Evolutionary conservation across 2,797 vertebrate genomes (phyloP).

Genomic region (Centropyge bicolor): DNA sequence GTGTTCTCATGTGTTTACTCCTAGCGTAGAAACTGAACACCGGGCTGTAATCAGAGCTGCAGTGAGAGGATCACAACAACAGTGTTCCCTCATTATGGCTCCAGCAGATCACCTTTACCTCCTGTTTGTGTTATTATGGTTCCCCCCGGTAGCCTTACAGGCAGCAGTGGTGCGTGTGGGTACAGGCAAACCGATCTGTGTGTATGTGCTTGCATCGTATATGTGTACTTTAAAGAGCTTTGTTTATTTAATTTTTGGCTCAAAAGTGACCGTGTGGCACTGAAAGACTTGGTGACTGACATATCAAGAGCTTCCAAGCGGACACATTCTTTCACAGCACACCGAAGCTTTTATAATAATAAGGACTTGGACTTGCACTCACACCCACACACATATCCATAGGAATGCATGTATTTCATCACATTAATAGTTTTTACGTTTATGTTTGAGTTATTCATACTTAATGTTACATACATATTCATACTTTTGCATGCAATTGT

Average conservation of each 20-base stretch:
- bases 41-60: conserved; percentile 80
- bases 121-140: conserved; percentile 62
- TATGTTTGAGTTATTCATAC: background rate
- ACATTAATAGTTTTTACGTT: background rate
- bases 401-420: background rate
- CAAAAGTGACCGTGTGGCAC: conserved; percentile 5
- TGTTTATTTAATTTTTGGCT: conserved; percentile 29
- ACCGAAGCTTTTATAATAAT: background rate
- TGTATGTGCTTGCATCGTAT: conserved; percentile 13
- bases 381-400: background rate
- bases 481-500: background rate
- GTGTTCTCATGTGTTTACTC: conserved; percentile 78
- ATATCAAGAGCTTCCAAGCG: background rate
- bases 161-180: conserved; percentile 41
- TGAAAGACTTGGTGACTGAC: conserved; percentile 15
- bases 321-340: background rate
- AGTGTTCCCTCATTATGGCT: conserved; percentile 80
- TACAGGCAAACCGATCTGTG: conserved; percentile 36
- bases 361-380: background rate
- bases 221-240: conserved; percentile 13
- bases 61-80: conserved; percentile 79
- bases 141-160: conserved; percentile 47
- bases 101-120: conserved; percentile 73
- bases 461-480: too few relatives aligned
- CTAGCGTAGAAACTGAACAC: conserved; percentile 76